Percentiles rank a stretch among this genome's conserved stretches.
phyloP scores from a whole-genome alignment of 2,113 vertebrate genomes.

The Phyllopteryx taeniolatus region DNA sequence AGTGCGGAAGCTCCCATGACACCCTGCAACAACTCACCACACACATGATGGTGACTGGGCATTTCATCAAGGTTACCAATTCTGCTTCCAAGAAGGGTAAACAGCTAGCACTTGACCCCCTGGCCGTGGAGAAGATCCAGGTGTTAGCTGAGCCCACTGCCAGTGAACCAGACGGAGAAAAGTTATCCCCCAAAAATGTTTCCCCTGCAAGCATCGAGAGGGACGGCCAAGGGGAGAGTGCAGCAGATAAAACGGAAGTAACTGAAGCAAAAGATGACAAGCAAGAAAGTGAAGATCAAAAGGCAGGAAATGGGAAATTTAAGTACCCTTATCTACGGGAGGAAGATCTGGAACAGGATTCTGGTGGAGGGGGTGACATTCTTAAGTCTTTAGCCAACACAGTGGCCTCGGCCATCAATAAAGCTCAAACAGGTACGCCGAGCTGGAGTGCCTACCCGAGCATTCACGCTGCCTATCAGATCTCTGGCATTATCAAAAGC shows the following conservation, averaged over 20 bases:
- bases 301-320: slow-evolving; percentile 79
- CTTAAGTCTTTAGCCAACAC: slow-evolving; percentile 97
- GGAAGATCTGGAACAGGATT: slow-evolving; percentile 92
- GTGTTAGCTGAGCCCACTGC: slow-evolving; percentile 79
- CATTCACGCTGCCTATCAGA: slow-evolving; percentile 96
- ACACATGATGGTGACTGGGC: slow-evolving; percentile 99
- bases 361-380: slow-evolving; percentile 92
- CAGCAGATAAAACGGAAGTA: slow-evolving; percentile 80
- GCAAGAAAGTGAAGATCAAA: slow-evolving; percentile 80
- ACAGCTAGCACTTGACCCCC: slow-evolving; percentile 89
- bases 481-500: slow-evolving; percentile 86
- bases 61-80: slow-evolving; percentile 97
- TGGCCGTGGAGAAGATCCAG: slow-evolving; percentile 96
- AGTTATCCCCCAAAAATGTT: slow-evolving; percentile 73
- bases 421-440: slow-evolving; percentile 77
- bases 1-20: slow-evolving; percentile 96
- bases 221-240: slow-evolving; percentile 77
- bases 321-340: slow-evolving; percentile 96
- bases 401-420: slow-evolving; percentile 78
- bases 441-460: slow-evolving; percentile 97
- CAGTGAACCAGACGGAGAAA: slow-evolving; percentile 77
- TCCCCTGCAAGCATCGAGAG: slow-evolving; percentile 71
- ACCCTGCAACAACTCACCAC: slow-evolving; percentile 96
- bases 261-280: slow-evolving; percentile 79
- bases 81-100: slow-evolving; percentile 98